phyloP scores from a whole-genome alignment of 2,113 vertebrate genomes.

The Ranitomeya imitator region DNA sequence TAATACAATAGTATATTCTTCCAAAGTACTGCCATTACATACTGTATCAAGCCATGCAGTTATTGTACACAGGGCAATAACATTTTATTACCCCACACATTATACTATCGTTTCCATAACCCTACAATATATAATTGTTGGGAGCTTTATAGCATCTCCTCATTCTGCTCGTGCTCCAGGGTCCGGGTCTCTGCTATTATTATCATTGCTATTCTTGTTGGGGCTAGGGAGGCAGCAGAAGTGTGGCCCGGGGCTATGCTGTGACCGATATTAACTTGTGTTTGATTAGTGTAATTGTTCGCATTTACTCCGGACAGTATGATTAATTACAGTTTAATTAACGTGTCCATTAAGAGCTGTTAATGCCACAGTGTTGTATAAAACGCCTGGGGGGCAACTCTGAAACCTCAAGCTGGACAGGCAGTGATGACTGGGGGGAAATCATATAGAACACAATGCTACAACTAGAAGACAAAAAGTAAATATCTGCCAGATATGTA shows the following conservation, averaged over 20 bases:
- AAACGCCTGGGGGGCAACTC: constrained; percentile 58
- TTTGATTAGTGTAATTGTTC: constrained; percentile 85
- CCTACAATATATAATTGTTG: too few species aligned
- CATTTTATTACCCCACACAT: neutral
- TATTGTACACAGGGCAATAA: neutral
- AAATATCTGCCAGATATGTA: constrained; percentile 9
- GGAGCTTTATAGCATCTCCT: too few species aligned
- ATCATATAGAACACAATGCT: neutral
- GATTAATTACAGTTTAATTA: constrained; percentile 91
- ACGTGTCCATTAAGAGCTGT: constrained; percentile 79
- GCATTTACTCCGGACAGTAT: constrained; percentile 81
- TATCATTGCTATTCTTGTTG: neutral
- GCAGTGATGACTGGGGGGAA: neutral
- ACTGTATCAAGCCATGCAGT: neutral
- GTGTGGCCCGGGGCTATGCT: constrained; percentile 74
- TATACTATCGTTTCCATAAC: neutral
- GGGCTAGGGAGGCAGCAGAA: constrained; percentile 57
- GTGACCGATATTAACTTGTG: constrained; percentile 79
- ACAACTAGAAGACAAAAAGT: neutral
- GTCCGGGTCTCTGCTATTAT: neutral
- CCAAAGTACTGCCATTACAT: neutral
- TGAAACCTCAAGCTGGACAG: constrained; percentile 52
- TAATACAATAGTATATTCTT: neutral
- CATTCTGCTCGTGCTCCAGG: neutral
- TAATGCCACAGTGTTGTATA: constrained; percentile 65